Percentiles rank a stretch among this genome's conserved stretches.
Evolutionary conservation across 2,888 invertebrate genomes (phyloP).

Genomic region (Parnassius orleans): DNA sequence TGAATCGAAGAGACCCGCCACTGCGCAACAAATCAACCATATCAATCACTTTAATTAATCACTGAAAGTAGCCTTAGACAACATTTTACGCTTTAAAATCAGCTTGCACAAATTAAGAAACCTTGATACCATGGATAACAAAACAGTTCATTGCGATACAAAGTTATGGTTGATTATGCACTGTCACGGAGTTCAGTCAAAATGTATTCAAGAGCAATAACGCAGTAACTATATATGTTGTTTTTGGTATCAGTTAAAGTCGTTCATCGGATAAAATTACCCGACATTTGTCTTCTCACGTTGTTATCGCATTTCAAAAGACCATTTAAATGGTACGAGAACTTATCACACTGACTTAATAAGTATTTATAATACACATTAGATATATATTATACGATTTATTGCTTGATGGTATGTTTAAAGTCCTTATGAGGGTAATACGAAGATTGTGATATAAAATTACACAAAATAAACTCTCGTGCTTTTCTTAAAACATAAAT

Average conservation of each 20-base stretch:
- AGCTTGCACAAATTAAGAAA: conserved; percentile 26
- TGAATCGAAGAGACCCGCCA: conserved; percentile 59
- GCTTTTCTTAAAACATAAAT: conserved; percentile 34
- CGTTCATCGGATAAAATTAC: conserved; percentile 22
- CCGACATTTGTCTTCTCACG: conserved; percentile 15
- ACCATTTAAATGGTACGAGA: conserved; percentile 14
- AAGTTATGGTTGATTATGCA: conserved; percentile 10
- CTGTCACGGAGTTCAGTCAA: not conserved
- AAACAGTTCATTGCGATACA: not conserved
- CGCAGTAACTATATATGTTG: not conserved
- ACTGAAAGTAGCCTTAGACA: conserved; percentile 53
- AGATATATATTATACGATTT: conserved; percentile 10
- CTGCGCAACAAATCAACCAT: conserved; percentile 65
- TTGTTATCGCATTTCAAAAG: conserved; percentile 13
- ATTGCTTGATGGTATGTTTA: not conserved
- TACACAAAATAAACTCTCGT: conserved; percentile 31
- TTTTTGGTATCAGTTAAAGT: conserved; percentile 13
- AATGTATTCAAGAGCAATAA: conserved; percentile 1
- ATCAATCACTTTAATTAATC: conserved; percentile 76
- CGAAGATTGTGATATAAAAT: conserved; percentile 19
- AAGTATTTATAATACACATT: conserved; percentile 19
- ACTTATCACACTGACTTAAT: conserved; percentile 16
- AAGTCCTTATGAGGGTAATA: not conserved
- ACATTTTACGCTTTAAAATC: conserved; percentile 45
- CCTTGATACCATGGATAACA: not conserved